These are phyloP conservation scores for Anas platyrhynchos DNA, from an alignment of 2,113 vertebrate genomes.

Conservation along the genomic window DNA sequence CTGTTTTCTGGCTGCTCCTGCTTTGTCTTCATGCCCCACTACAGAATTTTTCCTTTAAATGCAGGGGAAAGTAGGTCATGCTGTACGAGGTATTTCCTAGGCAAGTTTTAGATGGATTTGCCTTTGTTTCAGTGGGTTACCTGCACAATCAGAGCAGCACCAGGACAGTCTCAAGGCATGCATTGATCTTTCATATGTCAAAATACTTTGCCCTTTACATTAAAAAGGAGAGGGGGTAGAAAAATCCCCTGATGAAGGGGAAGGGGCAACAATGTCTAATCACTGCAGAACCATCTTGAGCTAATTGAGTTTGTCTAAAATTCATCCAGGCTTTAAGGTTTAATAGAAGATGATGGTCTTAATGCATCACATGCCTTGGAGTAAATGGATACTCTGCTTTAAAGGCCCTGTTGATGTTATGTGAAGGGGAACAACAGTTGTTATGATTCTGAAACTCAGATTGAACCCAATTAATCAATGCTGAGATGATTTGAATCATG, in stretches of 20 bases:
- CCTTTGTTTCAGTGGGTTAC: neutral
- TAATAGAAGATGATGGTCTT: constrained; percentile 76
- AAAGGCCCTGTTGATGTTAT: constrained; percentile 76
- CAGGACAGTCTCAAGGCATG: neutral
- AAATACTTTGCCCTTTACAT: neutral
- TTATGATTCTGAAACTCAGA: constrained; percentile 81
- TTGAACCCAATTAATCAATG: constrained; percentile 86
- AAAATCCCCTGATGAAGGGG: constrained; percentile 63
- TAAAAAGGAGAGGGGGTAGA: constrained; percentile 15
- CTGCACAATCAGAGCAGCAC: neutral
- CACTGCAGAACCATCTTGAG: constrained; percentile 75
- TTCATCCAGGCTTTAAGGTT: constrained; percentile 74
- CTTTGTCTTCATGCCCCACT: neutral
- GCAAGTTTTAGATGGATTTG: neutral
- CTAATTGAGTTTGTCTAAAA: constrained; percentile 83
- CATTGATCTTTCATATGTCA: constrained; percentile 35
- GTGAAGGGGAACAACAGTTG: constrained; percentile 84
- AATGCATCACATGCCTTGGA: constrained; percentile 70
- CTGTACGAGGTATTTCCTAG: neutral
- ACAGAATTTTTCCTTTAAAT: neutral
- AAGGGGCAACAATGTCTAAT: constrained; percentile 68
- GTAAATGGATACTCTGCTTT: constrained; percentile 79
- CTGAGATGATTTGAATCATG: constrained; percentile 84
- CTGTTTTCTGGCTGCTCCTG: neutral
- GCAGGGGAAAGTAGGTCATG: neutral